phyloP scores from a whole-genome alignment of 2,797 vertebrate genomes.

The Hypotaenidia okinawae region DNA sequence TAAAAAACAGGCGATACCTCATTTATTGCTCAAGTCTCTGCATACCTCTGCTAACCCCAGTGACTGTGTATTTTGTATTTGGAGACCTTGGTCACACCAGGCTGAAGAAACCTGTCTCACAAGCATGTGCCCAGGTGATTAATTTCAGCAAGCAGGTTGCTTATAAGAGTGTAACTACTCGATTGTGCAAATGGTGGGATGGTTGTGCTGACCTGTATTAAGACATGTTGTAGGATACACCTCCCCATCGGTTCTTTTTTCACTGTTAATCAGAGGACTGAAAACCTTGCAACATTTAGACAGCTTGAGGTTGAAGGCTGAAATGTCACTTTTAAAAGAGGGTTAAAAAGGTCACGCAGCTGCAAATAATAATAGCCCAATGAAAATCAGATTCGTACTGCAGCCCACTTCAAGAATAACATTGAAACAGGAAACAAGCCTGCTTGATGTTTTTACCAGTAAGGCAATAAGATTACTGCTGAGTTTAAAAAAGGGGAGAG shows the following conservation, averaged over 20 bases:
- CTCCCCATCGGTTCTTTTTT: slow-evolving; percentile 39
- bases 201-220: slow-evolving; percentile 50
- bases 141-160: slow-evolving; percentile 57
- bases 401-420: slow-evolving; percentile 81
- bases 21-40: slow-evolving; percentile 18
- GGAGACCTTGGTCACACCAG: slow-evolving; percentile 17
- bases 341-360: slow-evolving; percentile 84
- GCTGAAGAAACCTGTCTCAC: slow-evolving; percentile 37
- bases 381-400: slow-evolving; percentile 84
- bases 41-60: background rate
- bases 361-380: slow-evolving; percentile 85
- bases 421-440: slow-evolving; percentile 81
- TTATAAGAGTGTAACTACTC: slow-evolving; percentile 34
- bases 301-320: slow-evolving; percentile 78
- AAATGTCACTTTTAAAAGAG: slow-evolving; percentile 82
- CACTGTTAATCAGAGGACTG: slow-evolving; percentile 66
- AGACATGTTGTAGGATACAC: background rate
- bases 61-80: background rate
- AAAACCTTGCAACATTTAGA: slow-evolving; percentile 73
- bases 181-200: slow-evolving; percentile 24
- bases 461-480: slow-evolving; percentile 61
- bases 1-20: slow-evolving; percentile 3
- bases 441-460: slow-evolving; percentile 78
- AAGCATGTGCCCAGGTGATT: slow-evolving; percentile 42
- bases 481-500: slow-evolving; percentile 53